Conservation (phyloP, 2,888 invertebrate species). For the Stratiomys singularior region DNA sequence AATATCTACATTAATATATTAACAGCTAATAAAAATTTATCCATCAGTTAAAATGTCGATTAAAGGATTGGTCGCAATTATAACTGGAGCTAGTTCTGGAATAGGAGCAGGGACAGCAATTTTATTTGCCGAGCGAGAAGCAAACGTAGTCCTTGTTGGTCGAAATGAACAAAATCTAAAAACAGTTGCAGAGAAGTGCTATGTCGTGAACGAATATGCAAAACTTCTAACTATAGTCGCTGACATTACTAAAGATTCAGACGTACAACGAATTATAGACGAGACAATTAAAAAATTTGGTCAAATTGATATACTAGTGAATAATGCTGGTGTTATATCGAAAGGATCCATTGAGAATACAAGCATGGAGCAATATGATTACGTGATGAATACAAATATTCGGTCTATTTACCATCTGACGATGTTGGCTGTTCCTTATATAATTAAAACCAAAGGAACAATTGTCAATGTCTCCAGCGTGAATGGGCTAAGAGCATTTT, state of each 20-base stretch:
- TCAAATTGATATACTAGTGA: slow-evolving; percentile 77
- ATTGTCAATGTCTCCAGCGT: slow-evolving; percentile 93
- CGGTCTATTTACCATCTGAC: slow-evolving; percentile 78
- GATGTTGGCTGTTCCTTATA: slow-evolving; percentile 80
- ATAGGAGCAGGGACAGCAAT: slow-evolving; percentile 78
- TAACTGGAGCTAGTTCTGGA: slow-evolving; percentile 80
- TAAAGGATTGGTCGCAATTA: slow-evolving; percentile 66
- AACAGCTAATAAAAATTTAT: no score
- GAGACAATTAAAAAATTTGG: slow-evolving; percentile 73
- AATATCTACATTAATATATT: no score
- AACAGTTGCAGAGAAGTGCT: slow-evolving; percentile 71
- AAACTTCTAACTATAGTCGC: slow-evolving; percentile 74
- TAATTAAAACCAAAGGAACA: slow-evolving; percentile 78
- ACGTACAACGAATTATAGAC: slow-evolving; percentile 74
- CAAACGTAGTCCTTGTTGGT: slow-evolving; percentile 72
- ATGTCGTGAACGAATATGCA: slow-evolving; percentile 67
- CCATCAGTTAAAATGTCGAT: no score
- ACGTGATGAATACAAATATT: slow-evolving; percentile 84
- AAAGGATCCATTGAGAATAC: slow-evolving; percentile 83
- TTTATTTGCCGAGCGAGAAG: slow-evolving; percentile 74
- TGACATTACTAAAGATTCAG: slow-evolving; percentile 72
- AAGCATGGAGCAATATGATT: slow-evolving; percentile 81
- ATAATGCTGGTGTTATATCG: slow-evolving; percentile 84
- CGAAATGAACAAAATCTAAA: slow-evolving; percentile 76
- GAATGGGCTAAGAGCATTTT: slow-evolving; percentile 83